Percentiles rank a stretch among this genome's conserved stretches.
Evolutionary conservation across 2,113 vertebrate genomes (phyloP).

Genomic region (Pipra filicauda): DNA sequence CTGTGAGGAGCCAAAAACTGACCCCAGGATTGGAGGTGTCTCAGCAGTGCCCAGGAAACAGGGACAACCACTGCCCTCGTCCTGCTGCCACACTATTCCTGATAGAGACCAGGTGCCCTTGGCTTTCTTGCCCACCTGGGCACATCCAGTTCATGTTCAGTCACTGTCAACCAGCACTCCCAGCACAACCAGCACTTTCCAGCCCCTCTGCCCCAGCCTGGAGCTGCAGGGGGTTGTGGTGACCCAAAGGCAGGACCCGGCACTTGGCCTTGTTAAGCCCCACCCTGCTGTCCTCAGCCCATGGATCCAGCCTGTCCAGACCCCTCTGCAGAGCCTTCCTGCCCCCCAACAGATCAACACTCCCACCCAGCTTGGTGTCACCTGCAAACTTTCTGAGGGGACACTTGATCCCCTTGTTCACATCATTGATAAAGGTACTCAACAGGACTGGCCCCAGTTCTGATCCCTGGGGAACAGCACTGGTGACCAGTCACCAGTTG

Average conservation of each 20-base stretch:
- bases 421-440: not conserved
- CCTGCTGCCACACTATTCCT: not conserved
- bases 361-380: not conserved
- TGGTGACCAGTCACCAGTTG: not conserved
- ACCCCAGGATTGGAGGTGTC: not conserved
- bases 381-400: not conserved
- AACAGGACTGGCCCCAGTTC: not conserved
- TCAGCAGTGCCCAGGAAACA: not conserved
- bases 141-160: not conserved
- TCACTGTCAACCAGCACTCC: not conserved
- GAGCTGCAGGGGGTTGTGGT: not conserved
- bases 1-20: not conserved
- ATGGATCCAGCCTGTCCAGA: not conserved
- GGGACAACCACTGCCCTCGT: not conserved
- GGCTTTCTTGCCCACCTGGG: not conserved
- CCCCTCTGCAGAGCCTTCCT: not conserved
- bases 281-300: not conserved
- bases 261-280: not conserved
- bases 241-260: too few relatives aligned
- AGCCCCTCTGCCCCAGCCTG: not conserved
- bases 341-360: not conserved
- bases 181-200: not conserved
- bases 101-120: not conserved
- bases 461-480: not conserved
- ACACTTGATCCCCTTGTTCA: not conserved